phyloP scores from a whole-genome alignment of 2,113 vertebrate species.

The Nicator chloris region DNA sequence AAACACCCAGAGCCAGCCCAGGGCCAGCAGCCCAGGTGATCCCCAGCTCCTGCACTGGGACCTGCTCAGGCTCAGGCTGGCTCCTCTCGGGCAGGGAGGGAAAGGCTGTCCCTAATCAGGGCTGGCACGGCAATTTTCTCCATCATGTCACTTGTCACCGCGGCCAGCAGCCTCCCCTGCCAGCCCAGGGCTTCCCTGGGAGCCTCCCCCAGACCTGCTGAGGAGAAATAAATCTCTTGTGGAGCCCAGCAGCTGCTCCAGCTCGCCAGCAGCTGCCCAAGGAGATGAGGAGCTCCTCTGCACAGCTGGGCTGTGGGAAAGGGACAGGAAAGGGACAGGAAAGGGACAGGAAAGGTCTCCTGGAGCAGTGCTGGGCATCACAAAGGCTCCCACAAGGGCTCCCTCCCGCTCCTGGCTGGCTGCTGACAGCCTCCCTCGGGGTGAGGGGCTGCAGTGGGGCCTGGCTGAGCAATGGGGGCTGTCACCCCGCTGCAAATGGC shows the following conservation, averaged over 20 bases:
- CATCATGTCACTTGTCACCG: constrained; percentile 65
- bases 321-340: background rate
- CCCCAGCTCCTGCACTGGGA: background rate
- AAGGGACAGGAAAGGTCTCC: background rate
- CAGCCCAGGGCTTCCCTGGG: background rate
- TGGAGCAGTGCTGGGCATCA: background rate
- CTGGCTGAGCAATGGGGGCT: background rate
- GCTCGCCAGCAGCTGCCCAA: background rate
- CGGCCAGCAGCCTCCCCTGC: background rate
- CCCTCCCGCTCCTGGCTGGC: background rate
- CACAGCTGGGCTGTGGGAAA: background rate
- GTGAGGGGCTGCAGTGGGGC: background rate
- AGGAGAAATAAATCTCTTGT: background rate
- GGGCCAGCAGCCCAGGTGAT: constrained; percentile 4
- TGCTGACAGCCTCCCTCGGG: background rate
- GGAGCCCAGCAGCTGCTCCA: background rate
- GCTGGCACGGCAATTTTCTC: constrained; percentile 45
- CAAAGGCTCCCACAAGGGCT: background rate
- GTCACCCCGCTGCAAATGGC: background rate
- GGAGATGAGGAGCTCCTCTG: background rate
- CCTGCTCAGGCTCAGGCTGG: background rate
- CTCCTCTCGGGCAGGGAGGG: background rate
- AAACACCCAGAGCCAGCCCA: background rate
- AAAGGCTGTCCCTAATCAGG: background rate
- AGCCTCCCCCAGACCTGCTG: background rate